phyloP scores from a whole-genome alignment of 2,113 vertebrate genomes.

The Anoplopoma fimbria region DNA sequence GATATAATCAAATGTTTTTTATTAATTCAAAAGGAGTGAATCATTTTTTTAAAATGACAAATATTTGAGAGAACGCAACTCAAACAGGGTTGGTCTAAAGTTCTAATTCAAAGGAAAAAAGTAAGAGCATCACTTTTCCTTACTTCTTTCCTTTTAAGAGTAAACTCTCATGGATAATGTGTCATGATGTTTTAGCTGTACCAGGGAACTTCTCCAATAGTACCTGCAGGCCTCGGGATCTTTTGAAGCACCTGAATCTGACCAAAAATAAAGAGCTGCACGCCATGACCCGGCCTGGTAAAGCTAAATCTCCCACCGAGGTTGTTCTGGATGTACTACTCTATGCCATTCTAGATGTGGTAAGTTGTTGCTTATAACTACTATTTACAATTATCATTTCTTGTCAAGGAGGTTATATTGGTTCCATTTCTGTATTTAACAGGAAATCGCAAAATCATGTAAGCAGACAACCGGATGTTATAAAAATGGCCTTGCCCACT shows the following conservation, averaged over 20 bases:
- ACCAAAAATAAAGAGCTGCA: constrained; percentile 46
- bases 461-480: no score
- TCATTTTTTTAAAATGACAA: no score
- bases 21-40: no score
- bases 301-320: not conserved
- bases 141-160: not conserved
- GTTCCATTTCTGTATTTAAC: not conserved
- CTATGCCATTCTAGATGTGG: constrained; percentile 74
- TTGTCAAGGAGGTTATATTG: not conserved
- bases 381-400: not conserved
- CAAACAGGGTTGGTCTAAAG: no score
- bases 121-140: no score
- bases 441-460: not conserved
- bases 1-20: no score
- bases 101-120: no score
- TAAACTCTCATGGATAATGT: not conserved
- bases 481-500: no score
- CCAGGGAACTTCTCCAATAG: not conserved
- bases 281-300: constrained; percentile 51
- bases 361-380: constrained; percentile 24
- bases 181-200: constrained; percentile 10
- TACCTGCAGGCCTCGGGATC: constrained; percentile 51
- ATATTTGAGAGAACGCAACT: no score
- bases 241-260: constrained; percentile 67
- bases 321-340: constrained; percentile 49